These are phyloP conservation scores for Melikaiella ostensackeni DNA, from an alignment of 2,888 invertebrate species.

Conservation along the genomic window DNA sequence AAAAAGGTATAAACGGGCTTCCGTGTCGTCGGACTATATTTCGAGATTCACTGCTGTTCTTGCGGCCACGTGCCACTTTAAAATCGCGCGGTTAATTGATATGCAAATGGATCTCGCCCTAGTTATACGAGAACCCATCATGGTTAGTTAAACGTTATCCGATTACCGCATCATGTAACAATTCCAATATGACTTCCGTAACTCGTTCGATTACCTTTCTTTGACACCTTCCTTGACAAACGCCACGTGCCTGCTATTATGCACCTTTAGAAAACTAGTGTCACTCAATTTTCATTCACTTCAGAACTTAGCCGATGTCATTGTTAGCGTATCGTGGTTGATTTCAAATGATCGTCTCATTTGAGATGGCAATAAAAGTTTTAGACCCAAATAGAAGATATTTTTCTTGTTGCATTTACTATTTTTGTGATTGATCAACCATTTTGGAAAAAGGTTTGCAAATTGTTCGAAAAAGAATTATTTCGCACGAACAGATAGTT, in stretches of 20 bases:
- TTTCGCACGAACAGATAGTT: too few species aligned
- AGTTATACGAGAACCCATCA: constrained; percentile 1
- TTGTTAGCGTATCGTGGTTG: too few species aligned
- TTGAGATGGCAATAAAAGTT: neutral
- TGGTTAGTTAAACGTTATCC: constrained; percentile 32
- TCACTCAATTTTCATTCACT: neutral
- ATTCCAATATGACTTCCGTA: constrained; percentile 9
- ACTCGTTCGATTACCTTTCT: neutral
- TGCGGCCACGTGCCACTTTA: constrained; percentile 30
- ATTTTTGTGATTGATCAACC: too few species aligned
- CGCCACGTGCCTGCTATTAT: neutral
- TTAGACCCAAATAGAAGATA: too few species aligned
- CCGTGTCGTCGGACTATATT: constrained; percentile 6
- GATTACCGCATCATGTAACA: constrained; percentile 18
- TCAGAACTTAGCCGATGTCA: neutral
- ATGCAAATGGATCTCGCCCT: constrained; percentile 34
- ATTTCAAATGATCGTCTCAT: neutral
- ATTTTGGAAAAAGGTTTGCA: too few species aligned
- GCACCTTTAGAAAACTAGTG: neutral
- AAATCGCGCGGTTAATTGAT: constrained; percentile 32
- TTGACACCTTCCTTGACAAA: neutral
- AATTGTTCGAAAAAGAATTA: too few species aligned
- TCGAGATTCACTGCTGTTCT: neutral
- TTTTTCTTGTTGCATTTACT: too few species aligned
- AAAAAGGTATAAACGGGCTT: neutral